These are phyloP conservation scores for Camponotus pennsylvanicus DNA, from an alignment of 1,140 invertebrate genomes.

Conservation along the genomic window DNA sequence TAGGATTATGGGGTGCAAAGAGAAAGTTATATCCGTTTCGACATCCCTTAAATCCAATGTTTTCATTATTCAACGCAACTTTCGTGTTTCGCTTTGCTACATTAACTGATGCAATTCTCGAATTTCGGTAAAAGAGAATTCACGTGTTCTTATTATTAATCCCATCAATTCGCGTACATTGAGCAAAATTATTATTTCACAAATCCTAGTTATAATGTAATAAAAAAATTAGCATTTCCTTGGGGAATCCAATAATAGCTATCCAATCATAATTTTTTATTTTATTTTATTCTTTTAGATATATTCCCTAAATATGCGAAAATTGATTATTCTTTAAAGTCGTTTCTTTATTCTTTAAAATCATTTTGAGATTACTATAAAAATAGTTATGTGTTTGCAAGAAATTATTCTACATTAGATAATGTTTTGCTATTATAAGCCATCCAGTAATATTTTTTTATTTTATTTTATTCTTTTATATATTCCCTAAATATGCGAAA, in stretches of 20 bases:
- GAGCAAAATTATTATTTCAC: not conserved
- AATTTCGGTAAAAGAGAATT: slow-evolving; percentile 1
- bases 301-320: not conserved
- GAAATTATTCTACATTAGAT: not conserved
- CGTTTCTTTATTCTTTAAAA: not conserved
- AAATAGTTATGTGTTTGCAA: not conserved
- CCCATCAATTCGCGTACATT: not conserved
- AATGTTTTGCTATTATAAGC: not conserved
- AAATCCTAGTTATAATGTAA: not conserved
- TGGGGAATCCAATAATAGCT: too few relatives aligned
- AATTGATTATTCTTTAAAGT: not conserved
- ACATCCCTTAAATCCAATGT: slow-evolving; percentile 29
- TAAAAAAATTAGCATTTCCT: not conserved
- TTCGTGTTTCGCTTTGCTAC: not conserved
- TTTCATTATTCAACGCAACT: slow-evolving; percentile 40
- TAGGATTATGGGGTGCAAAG: slow-evolving; percentile 54
- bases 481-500: not conserved
- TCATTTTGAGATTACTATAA: not conserved
- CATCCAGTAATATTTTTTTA: not conserved
- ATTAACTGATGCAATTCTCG: slow-evolving; percentile 13
- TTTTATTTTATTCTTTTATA: not conserved
- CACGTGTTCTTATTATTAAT: not conserved
- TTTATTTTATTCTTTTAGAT: not conserved
- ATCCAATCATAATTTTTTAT: not conserved
- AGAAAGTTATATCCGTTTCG: slow-evolving; percentile 42